phyloP scores from a whole-genome alignment of 2,888 invertebrate species.

The Tineola bisselliella region DNA sequence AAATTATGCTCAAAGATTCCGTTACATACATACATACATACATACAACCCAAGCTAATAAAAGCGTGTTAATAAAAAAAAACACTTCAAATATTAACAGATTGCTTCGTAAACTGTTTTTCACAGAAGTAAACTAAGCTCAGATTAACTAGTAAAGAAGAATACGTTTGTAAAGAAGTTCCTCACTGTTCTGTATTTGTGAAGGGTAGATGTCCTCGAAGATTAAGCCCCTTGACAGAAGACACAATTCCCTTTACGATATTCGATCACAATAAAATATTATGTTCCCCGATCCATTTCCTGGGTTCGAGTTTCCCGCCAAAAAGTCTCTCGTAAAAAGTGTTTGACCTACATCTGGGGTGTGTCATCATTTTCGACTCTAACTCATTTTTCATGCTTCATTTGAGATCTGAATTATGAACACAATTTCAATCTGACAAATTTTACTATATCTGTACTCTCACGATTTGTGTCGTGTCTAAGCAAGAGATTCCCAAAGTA shows the following conservation, averaged over 20 bases:
- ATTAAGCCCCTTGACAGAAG: not conserved
- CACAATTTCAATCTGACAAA: too few relatives aligned
- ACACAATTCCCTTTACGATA: constrained; percentile 10
- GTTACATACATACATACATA: too few relatives aligned
- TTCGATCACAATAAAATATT: constrained; percentile 11
- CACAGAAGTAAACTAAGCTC: not conserved
- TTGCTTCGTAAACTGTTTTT: too few relatives aligned
- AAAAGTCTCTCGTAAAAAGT: not conserved
- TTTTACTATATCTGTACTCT: too few relatives aligned
- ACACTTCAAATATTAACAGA: too few relatives aligned
- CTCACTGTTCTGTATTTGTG: not conserved
- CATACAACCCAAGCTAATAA: too few relatives aligned
- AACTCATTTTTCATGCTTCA: not conserved
- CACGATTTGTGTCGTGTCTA: too few relatives aligned
- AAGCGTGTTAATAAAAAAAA: too few relatives aligned
- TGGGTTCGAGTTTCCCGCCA: not conserved
- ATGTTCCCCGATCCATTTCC: constrained; percentile 6
- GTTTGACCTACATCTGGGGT: not conserved
- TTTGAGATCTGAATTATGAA: not conserved
- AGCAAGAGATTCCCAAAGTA: too few relatives aligned
- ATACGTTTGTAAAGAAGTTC: not conserved
- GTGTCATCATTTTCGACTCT: not conserved
- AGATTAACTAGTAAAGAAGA: not conserved
- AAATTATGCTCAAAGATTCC: too few relatives aligned
- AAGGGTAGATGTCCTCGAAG: not conserved